Conservation (phyloP, 2,113 vertebrate genomes). For the Halichoeres trimaculatus region DNA sequence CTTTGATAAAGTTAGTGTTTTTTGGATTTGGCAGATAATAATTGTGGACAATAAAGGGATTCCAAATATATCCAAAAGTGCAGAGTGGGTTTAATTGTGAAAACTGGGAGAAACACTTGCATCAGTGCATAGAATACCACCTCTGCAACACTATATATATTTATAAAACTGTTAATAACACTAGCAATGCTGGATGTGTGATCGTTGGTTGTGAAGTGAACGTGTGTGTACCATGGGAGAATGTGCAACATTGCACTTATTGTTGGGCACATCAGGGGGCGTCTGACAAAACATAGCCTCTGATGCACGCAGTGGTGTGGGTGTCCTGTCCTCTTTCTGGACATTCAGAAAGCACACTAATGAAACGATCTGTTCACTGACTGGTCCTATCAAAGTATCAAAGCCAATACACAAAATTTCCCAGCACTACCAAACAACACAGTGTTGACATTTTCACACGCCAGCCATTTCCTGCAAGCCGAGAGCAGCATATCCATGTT, state of each 20-base stretch:
- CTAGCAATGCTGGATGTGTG: constrained; percentile 6
- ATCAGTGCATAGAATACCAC: constrained; percentile 37
- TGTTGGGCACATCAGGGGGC: constrained; percentile 44
- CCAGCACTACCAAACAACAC: neutral
- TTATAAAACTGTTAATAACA: constrained; percentile 54
- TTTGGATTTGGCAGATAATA: neutral
- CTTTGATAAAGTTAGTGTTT: neutral
- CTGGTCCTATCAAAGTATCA: constrained; percentile 14
- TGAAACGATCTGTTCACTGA: neutral
- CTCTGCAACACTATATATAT: constrained; percentile 27
- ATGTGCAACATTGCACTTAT: constrained; percentile 20
- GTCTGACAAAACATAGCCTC: constrained; percentile 32
- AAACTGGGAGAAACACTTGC: constrained; percentile 33
- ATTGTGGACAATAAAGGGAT: constrained; percentile 29
- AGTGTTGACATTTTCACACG: constrained; percentile 19
- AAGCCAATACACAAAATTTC: neutral
- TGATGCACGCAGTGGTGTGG: constrained; percentile 32
- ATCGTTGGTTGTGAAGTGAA: neutral
- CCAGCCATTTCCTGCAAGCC: constrained; percentile 9
- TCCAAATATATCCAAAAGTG: constrained; percentile 60
- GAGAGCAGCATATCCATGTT: constrained; percentile 20
- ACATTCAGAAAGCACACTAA: constrained; percentile 25
- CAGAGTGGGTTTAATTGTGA: constrained; percentile 40
- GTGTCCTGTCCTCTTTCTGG: constrained; percentile 23
- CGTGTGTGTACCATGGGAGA: constrained; percentile 2